A percentile compares a stretch with the other conserved stretches of the same genome.
These are phyloP conservation scores for Paedocypris micromegethes DNA, from an alignment of 2,797 vertebrate species.

Conservation along the genomic window DNA sequence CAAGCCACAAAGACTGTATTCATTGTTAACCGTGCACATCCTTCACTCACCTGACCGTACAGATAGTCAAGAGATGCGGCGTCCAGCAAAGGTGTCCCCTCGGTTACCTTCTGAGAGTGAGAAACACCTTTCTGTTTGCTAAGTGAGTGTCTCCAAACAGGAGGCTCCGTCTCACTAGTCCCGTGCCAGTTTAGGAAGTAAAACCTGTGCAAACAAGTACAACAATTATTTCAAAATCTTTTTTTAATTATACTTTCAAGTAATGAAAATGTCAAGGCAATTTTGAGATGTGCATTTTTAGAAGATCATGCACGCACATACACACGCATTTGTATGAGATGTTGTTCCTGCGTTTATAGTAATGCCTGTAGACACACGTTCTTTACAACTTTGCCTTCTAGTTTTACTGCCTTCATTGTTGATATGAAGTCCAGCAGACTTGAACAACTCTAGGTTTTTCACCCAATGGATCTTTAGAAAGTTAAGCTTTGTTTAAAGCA, in stretches of 20 bases:
- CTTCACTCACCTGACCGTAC: conserved; percentile 80
- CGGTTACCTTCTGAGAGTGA: conserved; percentile 69
- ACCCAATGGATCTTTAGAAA: too few species aligned
- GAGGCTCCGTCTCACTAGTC: conserved; percentile 83
- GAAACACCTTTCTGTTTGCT: conserved; percentile 75
- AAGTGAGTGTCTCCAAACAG: conserved; percentile 88
- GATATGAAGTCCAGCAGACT: too few species aligned
- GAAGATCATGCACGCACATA: too few species aligned
- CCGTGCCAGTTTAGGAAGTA: conserved; percentile 98
- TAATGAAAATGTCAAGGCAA: too few species aligned
- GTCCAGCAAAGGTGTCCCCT: conserved; percentile 87
- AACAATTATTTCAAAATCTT: neutral
- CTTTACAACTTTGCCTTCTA: too few species aligned
- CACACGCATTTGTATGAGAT: too few species aligned
- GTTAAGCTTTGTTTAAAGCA: too few species aligned
- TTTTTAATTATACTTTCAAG: neutral
- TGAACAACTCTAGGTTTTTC: too few species aligned
- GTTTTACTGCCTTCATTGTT: too few species aligned
- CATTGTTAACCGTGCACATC: neutral
- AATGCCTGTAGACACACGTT: too few species aligned
- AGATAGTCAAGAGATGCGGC: conserved; percentile 84
- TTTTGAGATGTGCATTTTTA: too few species aligned
- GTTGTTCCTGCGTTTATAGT: too few species aligned
- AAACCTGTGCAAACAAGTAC: conserved; percentile 67
- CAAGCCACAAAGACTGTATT: neutral